Base-by-base conservation (phyloP, 92 coral and sea anemone genomes). In the Zoanthus solanderi region DNA sequence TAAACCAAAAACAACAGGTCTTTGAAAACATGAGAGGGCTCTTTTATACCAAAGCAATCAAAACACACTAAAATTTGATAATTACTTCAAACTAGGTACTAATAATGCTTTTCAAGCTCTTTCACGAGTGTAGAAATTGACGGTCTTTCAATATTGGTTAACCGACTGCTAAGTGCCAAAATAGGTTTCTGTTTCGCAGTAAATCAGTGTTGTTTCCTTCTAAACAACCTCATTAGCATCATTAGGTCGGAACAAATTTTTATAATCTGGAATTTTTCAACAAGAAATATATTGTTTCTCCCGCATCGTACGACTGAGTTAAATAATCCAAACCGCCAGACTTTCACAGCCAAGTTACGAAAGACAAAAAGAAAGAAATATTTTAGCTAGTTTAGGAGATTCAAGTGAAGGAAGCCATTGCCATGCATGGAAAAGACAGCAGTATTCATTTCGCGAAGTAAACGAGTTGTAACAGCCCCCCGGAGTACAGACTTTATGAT, bases 151-250 rank as follows among this genome's bases (percentile, higher is more conserved):
- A 58, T 58, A 58, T 58, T 58, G 66, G 66, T 58, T 58, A 58
- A 58, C 66, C 66, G n/a, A 58, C 66, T 58, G 66, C 66, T 58
- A 58, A 58, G 66, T 58, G 66, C 66, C 66, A 58, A 58, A 58
- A 14, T 58, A 11, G 66, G 66, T 14, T 58, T 58, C n/a, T 58
- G 66, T 58, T 58, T 58, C 4, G n/a, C 66, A 58, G 66, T 58
- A 58, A 58, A 58, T 53, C 58, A 53, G n/a, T 58, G 16, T 58
- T 58, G 66, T 58, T 58, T 0, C n/a, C 1, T 5, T 58, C 66
- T 58, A 58, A 58, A 58, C 66, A 58, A 10, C 66, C 66, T 58
- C 66, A 58, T 58, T 58, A 58, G 0, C 66, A 58, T 11, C 66
- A 58, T 58, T 58, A 11, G 66, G 66, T 58, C 66, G n/a, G 66